Evolutionary conservation across 2,888 invertebrate genomes (phyloP).

Genomic region (Volucella inanis): DNA sequence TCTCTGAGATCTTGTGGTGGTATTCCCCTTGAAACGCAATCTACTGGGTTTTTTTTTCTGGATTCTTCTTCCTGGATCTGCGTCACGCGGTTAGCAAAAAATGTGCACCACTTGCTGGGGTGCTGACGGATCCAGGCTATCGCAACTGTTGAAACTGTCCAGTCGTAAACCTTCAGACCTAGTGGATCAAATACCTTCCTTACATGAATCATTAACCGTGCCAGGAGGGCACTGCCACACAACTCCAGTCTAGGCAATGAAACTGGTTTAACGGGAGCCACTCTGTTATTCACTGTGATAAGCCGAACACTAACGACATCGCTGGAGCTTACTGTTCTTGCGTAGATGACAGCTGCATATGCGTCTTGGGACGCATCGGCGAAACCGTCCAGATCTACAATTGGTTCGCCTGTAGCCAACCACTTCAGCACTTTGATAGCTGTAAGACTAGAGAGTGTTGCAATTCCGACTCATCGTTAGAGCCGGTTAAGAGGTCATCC

Average conservation of each 20-base stretch:
- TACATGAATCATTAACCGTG: background rate
- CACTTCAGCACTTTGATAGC: background rate
- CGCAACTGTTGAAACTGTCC: constrained; percentile 22
- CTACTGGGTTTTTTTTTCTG: background rate
- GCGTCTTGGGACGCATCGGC: too few species aligned
- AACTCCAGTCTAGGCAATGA: constrained; percentile 29
- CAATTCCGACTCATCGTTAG: background rate
- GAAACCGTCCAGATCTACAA: too few species aligned
- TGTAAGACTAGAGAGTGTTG: background rate
- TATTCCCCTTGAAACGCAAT: background rate
- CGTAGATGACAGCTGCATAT: too few species aligned
- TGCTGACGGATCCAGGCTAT: too few species aligned
- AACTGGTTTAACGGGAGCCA: background rate
- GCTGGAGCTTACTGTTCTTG: too few species aligned
- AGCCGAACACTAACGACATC: too few species aligned
- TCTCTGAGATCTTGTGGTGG: too few species aligned
- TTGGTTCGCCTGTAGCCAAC: too few species aligned
- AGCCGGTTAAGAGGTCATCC: constrained; percentile 25
- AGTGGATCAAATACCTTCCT: constrained; percentile 7
- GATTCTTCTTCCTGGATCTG: too few species aligned
- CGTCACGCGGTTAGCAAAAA: background rate
- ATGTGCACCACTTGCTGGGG: background rate
- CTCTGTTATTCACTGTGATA: too few species aligned
- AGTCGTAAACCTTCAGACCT: constrained; percentile 4
- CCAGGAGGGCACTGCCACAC: constrained; percentile 10